Evolutionary conservation across 2,113 vertebrate species (phyloP).

Genomic region (Sardina pilchardus): DNA sequence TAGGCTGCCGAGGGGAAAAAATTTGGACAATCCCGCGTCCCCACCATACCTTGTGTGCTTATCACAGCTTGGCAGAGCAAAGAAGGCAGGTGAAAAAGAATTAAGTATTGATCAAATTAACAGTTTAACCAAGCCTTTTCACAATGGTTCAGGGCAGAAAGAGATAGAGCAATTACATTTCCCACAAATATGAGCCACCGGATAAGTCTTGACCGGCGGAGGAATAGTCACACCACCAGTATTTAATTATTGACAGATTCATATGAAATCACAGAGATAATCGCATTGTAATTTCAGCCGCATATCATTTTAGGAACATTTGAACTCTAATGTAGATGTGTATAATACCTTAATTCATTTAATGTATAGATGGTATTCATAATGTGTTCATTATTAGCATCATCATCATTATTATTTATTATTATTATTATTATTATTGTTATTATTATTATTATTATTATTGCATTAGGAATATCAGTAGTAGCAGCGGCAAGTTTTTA

Average conservation of each 20-base stretch:
- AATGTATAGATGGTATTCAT: background rate
- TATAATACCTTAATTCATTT: background rate
- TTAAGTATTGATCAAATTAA: slow-evolving; percentile 99
- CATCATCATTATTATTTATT: background rate
- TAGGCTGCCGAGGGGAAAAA: slow-evolving; percentile 79
- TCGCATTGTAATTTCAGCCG: background rate
- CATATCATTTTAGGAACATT: background rate
- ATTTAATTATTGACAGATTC: background rate
- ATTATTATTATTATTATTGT: too few relatives aligned
- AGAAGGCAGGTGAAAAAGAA: slow-evolving; percentile 90
- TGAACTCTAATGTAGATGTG: background rate
- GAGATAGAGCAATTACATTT: slow-evolving; percentile 90
- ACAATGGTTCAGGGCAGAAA: slow-evolving; percentile 68
- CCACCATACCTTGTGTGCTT: slow-evolving; percentile 82
- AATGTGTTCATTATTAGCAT: background rate
- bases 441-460: background rate
- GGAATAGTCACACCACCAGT: slow-evolving; percentile 63
- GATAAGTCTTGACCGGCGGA: slow-evolving; percentile 80
- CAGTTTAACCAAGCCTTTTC: slow-evolving; percentile 93
- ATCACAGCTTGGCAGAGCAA: slow-evolving; percentile 95
- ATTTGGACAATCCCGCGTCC: slow-evolving; percentile 87
- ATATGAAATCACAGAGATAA: background rate
- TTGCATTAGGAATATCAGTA: background rate
- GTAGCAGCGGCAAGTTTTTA: background rate
- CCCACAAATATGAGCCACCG: slow-evolving; percentile 80